phyloP scores from a whole-genome alignment of 2,888 invertebrate genomes.

The Cerastis rubricosa region DNA sequence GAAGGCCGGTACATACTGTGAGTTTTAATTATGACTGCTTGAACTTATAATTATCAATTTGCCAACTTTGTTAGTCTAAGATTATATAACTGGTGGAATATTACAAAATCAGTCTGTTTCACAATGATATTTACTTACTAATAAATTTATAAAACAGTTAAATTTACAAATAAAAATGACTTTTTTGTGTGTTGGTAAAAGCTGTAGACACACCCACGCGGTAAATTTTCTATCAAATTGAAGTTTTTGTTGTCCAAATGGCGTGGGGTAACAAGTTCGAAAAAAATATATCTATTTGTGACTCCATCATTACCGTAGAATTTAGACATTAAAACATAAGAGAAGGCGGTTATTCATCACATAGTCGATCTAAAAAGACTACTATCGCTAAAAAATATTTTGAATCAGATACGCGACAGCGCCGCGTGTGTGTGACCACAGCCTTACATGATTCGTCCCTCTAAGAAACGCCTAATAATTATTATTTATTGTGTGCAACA shows the following conservation, averaged over 20 bases:
- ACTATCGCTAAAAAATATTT: not conserved
- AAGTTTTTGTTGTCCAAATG: not conserved
- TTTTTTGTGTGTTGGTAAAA: not conserved
- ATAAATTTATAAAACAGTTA: not conserved
- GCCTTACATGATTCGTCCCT: not conserved
- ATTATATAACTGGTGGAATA: not conserved
- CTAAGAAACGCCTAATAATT: not conserved
- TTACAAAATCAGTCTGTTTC: conserved; percentile 6
- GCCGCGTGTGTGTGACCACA: not conserved
- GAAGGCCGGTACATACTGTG: not conserved
- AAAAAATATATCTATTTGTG: not conserved
- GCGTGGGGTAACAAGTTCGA: not conserved
- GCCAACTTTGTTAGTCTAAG: not conserved
- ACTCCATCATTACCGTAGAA: not conserved
- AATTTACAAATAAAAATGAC: not conserved
- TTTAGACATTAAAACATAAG: not conserved
- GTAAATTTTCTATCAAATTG: not conserved
- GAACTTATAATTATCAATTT: not conserved
- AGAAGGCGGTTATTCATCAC: not conserved
- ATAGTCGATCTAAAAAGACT: not conserved
- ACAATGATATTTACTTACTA: not conserved
- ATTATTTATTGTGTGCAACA: too few relatives aligned
- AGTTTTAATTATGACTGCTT: not conserved
- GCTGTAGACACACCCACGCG: not conserved
- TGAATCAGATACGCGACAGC: not conserved